Base-by-base conservation (phyloP, 2,113 vertebrate genomes). In the Camarhynchus parvulus region DNA sequence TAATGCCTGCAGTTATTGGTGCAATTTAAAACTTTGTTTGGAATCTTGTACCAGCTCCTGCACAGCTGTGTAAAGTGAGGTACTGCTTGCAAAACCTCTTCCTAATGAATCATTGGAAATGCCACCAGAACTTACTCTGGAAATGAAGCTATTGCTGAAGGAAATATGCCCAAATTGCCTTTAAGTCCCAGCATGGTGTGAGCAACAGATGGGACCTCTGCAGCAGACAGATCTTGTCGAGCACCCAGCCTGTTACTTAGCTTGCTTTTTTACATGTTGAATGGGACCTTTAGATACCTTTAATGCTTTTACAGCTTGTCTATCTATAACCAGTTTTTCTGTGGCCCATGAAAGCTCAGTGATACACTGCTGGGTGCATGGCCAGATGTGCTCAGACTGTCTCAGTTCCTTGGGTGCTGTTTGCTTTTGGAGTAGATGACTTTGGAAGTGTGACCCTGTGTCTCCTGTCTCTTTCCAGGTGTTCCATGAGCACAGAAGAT, bases 401-500 rank as follows among this genome's bases (percentile, higher is more conserved):
- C 39, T 39, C 39, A 39, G 39, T 27, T 74, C 7, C 15, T 55
- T 41, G 18, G 63, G 12, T 59, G 81, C 61, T 49, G 21, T 67
- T 95, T 80, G 56, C 35, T 70, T 64, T 69, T 30, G 90, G 37
- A 50, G 12, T 55, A 55, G 39, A 4, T 83, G 77, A 30, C 83
- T 82, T 37, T 90, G 73, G 61, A 39, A 88, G 7, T 12, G 22
- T n/a, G 7, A 46, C 58, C 0, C 0, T 74, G 28, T 61, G 47
- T 70, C 19, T 55, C 64, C 24, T 76, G 50, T 55, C 85, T 96
- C 66, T 76, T 94, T 91, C 27, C 96, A 99, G 99, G 96, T 99
- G 99, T 98, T 99, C 99, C 50, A 99, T 99, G 99, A 99, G 98
- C 84, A 99, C 99, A 56, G 99, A 99, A 95, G 99, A 99, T 44